Base-by-base conservation (phyloP, 2,888 invertebrate species). In the Gastrophysa polygoni region DNA sequence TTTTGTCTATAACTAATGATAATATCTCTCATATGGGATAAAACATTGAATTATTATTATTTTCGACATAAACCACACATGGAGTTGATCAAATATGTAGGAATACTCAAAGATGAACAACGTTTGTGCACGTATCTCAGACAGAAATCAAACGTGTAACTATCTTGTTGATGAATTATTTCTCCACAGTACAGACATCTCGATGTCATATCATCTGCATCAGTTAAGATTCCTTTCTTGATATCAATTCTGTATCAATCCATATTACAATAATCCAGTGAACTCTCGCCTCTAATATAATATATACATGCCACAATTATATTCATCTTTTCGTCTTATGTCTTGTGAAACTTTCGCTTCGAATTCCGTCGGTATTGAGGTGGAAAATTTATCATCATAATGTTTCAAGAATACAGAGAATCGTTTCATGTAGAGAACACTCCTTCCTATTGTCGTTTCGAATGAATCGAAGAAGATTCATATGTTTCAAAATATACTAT, bases 301-400 rank as follows among this genome's bases (percentile, higher is more conserved):
- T 32, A 32, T 49, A 28, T 16, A 28, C 48, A 20, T 21, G n/a
- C 47, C 47, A 20, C 47, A 47, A 47, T 47, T 47, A n/a, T 47
- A 47, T 8, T 18, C 20, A 47, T 47, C 47, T 8, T 7, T 11
- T 21, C 20, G 24, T 3, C 28, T 49, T 3, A 49, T 21, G 10
- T 49, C 28, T 11, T 24, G 10, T 32, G 10, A 32, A 32, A 32
- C 10, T 2, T 32, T 4, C 6, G 4, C 6, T 32, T 24, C 7
- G 4, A 24, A 24, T 24, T 24, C 24, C 21, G n/a, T n/a, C 3
- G 10, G n/a, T 47, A 47, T 16, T 6, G 38, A n/a, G 4, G n/a
- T 38, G n/a, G n/a, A 38, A 38, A 6, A 4, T 47, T 47, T 47
- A 6, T 20, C 20, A 47, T 11, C 20, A 20, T 47, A 47, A 11